Evolutionary conservation across 2,113 vertebrate genomes (phyloP).

Genomic region (Jaculus jaculus): DNA sequence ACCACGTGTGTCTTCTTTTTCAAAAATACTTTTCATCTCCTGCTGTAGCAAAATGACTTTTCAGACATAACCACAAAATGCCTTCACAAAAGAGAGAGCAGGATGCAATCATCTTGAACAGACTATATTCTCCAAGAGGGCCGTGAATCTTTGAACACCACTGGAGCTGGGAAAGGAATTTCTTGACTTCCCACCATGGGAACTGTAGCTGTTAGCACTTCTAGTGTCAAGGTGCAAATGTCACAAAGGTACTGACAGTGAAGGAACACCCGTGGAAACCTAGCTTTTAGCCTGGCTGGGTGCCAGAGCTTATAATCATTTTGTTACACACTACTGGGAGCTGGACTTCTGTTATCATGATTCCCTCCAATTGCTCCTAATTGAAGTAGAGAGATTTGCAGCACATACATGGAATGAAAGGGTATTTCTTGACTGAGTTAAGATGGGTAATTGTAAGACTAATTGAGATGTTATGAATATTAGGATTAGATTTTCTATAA

Average conservation of each 20-base stretch:
- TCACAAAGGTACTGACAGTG: slow-evolving; percentile 15
- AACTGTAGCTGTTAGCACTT: slow-evolving; percentile 44
- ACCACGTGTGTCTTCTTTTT: not conserved
- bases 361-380: slow-evolving; percentile 50
- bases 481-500: slow-evolving; percentile 9
- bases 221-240: slow-evolving; percentile 53
- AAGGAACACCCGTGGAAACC: slow-evolving; percentile 54
- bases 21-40: not conserved
- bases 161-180: not conserved
- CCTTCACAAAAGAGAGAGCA: not conserved
- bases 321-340: not conserved
- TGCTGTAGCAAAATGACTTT: slow-evolving; percentile 36
- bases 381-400: slow-evolving; percentile 58
- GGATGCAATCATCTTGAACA: slow-evolving; percentile 1
- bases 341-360: slow-evolving; percentile 16
- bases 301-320: slow-evolving; percentile 41
- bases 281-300: not conserved
- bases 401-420: slow-evolving; percentile 13
- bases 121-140: not conserved
- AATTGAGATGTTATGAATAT: slow-evolving; percentile 11
- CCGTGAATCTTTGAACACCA: not conserved
- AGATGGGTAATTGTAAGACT: slow-evolving; percentile 47
- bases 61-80: not conserved
- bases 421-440: not conserved
- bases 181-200: not conserved